Evolutionary conservation across 2,113 vertebrate genomes (phyloP).

Genomic region (Suricata suricatta): DNA sequence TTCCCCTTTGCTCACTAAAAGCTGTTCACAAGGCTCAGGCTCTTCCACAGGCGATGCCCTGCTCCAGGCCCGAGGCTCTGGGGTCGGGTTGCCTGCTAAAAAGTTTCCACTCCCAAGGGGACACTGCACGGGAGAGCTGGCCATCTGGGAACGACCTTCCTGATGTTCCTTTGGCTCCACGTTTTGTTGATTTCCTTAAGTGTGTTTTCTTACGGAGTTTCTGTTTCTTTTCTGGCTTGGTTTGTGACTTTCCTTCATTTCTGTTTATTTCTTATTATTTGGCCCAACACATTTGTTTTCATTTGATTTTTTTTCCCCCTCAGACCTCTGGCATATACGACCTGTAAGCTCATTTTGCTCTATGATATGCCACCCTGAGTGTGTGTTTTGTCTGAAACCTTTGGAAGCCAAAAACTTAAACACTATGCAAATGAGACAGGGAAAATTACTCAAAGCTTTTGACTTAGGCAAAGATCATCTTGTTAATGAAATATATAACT

Average conservation of each 20-base stretch:
- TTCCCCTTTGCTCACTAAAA: not conserved
- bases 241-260: conserved; percentile 78
- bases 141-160: conserved; percentile 71
- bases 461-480: not conserved
- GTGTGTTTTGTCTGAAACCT: conserved; percentile 54
- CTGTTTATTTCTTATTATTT: conserved; percentile 80
- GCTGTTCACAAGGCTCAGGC: not conserved
- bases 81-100: conserved; percentile 46
- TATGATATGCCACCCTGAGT: conserved; percentile 45
- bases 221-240: conserved; percentile 79
- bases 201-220: conserved; percentile 75
- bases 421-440: conserved; percentile 37
- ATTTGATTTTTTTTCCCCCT: conserved; percentile 44
- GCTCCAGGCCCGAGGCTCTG: not conserved
- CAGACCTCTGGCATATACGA: conserved; percentile 63
- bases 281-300: conserved; percentile 72
- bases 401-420: conserved; percentile 65
- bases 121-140: conserved; percentile 60
- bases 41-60: not conserved
- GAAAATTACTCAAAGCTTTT: conserved; percentile 20
- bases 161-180: conserved; percentile 69
- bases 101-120: conserved; percentile 68
- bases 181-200: conserved; percentile 79
- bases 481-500: conserved; percentile 46
- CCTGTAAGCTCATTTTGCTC: conserved; percentile 57